Evolutionary conservation across 2,797 vertebrate species (phyloP).

Genomic region (Spinibarbus caldwelli): DNA sequence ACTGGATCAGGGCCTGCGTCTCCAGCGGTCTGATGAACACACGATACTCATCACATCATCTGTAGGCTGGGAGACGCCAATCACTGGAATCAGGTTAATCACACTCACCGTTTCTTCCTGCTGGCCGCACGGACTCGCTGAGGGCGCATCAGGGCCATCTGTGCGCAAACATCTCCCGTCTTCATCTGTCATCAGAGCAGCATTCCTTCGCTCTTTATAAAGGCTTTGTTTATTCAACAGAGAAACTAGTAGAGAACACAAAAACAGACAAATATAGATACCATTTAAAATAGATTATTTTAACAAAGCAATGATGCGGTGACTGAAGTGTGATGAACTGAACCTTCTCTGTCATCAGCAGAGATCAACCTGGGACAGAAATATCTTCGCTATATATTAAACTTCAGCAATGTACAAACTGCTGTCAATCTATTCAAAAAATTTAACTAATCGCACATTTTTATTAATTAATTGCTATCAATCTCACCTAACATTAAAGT

Average conservation of each 20-base stretch:
- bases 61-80: neutral
- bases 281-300: neutral
- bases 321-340: neutral
- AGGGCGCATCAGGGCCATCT: conserved; percentile 60
- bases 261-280: neutral
- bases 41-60: neutral
- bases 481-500: no score
- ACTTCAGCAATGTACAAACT: neutral
- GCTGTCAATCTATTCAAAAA: no score
- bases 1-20: conserved; percentile 55
- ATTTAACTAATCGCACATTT: no score
- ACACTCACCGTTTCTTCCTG: conserved; percentile 39
- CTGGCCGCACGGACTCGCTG: conserved; percentile 52
- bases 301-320: no score
- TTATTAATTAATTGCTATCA: no score
- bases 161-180: conserved; percentile 33
- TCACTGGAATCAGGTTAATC: neutral
- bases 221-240: conserved; percentile 58
- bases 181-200: conserved; percentile 46
- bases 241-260: conserved; percentile 55
- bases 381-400: neutral
- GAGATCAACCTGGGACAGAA: neutral
- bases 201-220: conserved; percentile 58
- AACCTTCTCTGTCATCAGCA: neutral
- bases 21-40: neutral